Conservation (phyloP, 2,888 invertebrate genomes). For the Tetrapedia diversipes region DNA sequence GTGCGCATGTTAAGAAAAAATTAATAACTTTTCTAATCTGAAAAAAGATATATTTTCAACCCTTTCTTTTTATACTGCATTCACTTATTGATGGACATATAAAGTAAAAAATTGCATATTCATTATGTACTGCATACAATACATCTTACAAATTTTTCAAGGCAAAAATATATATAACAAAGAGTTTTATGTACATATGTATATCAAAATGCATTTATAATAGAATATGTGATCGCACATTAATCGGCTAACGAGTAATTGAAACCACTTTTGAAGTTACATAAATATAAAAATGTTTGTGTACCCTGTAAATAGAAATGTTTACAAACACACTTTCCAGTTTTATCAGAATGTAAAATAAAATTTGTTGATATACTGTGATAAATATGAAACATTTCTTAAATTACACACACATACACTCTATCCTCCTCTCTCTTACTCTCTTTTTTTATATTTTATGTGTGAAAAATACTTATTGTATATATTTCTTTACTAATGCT, state of each 20-base stretch:
- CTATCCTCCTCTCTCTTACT: neutral
- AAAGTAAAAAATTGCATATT: slow-evolving; percentile 25
- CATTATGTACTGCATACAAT: slow-evolving; percentile 4
- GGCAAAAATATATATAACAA: slow-evolving; percentile 23
- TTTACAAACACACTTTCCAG: slow-evolving; percentile 23
- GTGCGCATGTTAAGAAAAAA: slow-evolving; percentile 23
- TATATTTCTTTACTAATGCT: slow-evolving; percentile 72
- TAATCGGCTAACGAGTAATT: slow-evolving; percentile 21
- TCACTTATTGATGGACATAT: slow-evolving; percentile 22
- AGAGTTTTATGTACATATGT: neutral
- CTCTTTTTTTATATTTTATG: slow-evolving; percentile 52
- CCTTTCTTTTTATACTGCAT: slow-evolving; percentile 35
- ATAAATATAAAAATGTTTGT: slow-evolving; percentile 43
- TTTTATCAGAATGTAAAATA: slow-evolving; percentile 47
- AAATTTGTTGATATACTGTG: slow-evolving; percentile 31
- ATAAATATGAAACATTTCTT: slow-evolving; percentile 52
- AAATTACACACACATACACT: slow-evolving; percentile 47
- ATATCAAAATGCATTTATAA: slow-evolving; percentile 23
- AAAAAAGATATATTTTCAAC: slow-evolving; percentile 44
- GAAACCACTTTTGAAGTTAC: slow-evolving; percentile 28
- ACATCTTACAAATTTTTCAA: slow-evolving; percentile 25
- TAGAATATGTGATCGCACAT: slow-evolving; percentile 23
- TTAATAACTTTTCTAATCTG: slow-evolving; percentile 18
- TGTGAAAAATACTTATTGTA: slow-evolving; percentile 74
- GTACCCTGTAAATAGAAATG: slow-evolving; percentile 44